These are phyloP conservation scores for Etheostoma cragini DNA, from an alignment of 2,113 vertebrate species.

Conservation along the genomic window DNA sequence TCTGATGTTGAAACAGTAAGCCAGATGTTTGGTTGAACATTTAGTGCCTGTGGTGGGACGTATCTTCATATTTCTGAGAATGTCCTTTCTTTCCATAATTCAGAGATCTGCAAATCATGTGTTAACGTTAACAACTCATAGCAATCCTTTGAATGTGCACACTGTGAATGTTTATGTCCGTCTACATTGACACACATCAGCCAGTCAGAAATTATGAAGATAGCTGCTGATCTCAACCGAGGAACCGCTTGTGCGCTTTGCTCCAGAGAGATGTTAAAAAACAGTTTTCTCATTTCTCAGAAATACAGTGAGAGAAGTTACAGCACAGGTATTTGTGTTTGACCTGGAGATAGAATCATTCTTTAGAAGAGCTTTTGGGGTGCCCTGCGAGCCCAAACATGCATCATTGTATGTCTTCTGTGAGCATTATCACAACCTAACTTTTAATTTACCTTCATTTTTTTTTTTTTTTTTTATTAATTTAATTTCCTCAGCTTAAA, in stretches of 20 bases:
- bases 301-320: slow-evolving; percentile 42
- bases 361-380: slow-evolving; percentile 35
- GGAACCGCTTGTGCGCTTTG: not conserved
- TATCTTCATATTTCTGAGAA: slow-evolving; percentile 57
- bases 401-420: slow-evolving; percentile 44
- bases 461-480: not conserved
- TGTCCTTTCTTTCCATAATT: slow-evolving; percentile 33
- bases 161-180: slow-evolving; percentile 55
- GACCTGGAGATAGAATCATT: slow-evolving; percentile 35
- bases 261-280: slow-evolving; percentile 1
- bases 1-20: slow-evolving; percentile 17
- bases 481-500: slow-evolving; percentile 38
- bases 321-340: slow-evolving; percentile 53
- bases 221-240: slow-evolving; percentile 4
- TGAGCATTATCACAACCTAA: slow-evolving; percentile 37
- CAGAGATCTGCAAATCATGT: slow-evolving; percentile 40
- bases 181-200: slow-evolving; percentile 26
- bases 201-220: slow-evolving; percentile 29
- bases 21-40: slow-evolving; percentile 28
- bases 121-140: slow-evolving; percentile 4
- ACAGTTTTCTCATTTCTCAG: slow-evolving; percentile 26
- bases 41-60: slow-evolving; percentile 54
- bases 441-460: slow-evolving; percentile 12
- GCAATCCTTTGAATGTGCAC: slow-evolving; percentile 18
- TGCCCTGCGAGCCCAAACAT: slow-evolving; percentile 28